Evolutionary conservation across 2,113 vertebrate species (phyloP).

Genomic region (Colaptes auratus): DNA sequence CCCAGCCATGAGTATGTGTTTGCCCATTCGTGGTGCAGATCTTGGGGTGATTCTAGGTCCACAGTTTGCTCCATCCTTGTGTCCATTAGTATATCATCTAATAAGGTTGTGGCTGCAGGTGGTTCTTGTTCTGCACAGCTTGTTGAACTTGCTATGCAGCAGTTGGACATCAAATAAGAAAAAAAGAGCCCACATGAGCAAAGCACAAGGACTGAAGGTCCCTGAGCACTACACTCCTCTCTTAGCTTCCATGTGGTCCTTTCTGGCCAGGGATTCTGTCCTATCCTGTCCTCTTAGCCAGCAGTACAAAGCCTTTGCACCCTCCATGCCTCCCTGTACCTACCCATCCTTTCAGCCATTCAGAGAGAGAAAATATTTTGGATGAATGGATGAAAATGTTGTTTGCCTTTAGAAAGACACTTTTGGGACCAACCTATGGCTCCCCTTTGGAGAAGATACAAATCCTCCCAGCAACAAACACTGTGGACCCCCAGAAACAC

Average conservation of each 20-base stretch:
- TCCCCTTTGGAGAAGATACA: constrained; percentile 85
- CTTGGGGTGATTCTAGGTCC: neutral
- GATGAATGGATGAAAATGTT: neutral
- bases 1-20: neutral
- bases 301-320: neutral
- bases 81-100: neutral
- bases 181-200: rapidly evolving
- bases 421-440: constrained; percentile 85
- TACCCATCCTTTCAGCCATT: neutral
- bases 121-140: neutral
- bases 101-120: neutral
- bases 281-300: neutral
- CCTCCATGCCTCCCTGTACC: neutral
- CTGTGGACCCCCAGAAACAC: constrained; percentile 48
- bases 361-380: neutral
- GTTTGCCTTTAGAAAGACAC: constrained; percentile 82
- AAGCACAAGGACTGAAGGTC: neutral
- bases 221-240: neutral
- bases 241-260: neutral
- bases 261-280: neutral
- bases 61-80: neutral
- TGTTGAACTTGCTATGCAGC: rapidly evolving
- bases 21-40: neutral
- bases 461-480: constrained; percentile 74
- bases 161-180: neutral